Base-by-base conservation (phyloP, 2,797 vertebrate species). In the Apodemus agrarius region DNA sequence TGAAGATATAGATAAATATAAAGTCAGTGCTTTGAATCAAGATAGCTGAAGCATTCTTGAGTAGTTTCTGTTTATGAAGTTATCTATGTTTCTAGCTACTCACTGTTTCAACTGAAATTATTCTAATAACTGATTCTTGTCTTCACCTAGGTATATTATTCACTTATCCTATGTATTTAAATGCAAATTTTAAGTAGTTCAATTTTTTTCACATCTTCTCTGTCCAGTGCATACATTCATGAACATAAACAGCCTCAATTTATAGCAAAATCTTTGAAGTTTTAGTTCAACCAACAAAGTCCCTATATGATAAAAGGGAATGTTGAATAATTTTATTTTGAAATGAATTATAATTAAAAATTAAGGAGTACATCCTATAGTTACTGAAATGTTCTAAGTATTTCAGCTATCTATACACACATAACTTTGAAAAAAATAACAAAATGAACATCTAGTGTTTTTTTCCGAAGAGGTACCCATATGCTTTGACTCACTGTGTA, bases 1-100 rank as follows among this genome's bases (percentile, higher is more conserved):
- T 92, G 40, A 83, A 86, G 54, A 83, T 72, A 74, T 19, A 24
- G 49, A 21, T 61, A 95, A 59, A 85, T 21, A 78, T 57, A 80
- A 88, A 90, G 49, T 75, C 3, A 13, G 4, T 74, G 21, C n/a
- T 37, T 37, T 93, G 11, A 14, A 85, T 78, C 43, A 78, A 92
- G 26, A n/a, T 67, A 37, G 2, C 9, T 82, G 37, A 90, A 83
- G 46, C 80, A 76, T 43, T 89, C 31, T 26, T 16, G 11, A 65
- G 26, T 92, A 37, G 2, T 24, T 91, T 90, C 3, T 76, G n/a
- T 57, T 67, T 92, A 7, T 6, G 21, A 43, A 6, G 0, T 75
- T 52, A 21, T 72, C 31, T n/a, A 3, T 54, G 34, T 3, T 21
- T 72, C 63, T 72, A 88, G 72, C 6, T 80, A 57, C 3, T 16